phyloP scores from a whole-genome alignment of 2,888 invertebrate genomes.

The Penaeus monodon region DNA sequence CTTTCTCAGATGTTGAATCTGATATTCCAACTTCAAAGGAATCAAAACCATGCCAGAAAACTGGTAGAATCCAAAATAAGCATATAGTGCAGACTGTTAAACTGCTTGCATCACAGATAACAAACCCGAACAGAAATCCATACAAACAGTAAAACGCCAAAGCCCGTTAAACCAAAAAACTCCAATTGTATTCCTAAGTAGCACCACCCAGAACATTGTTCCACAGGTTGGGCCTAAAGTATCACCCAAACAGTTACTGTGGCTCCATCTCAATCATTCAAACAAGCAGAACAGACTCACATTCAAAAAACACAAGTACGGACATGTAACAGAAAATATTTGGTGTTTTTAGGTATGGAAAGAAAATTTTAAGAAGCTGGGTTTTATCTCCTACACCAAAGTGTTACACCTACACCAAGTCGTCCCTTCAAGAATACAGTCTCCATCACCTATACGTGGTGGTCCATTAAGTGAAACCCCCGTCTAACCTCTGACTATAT shows the following conservation, averaged over 20 bases:
- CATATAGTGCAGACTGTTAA: slow-evolving; percentile 32
- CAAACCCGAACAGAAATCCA: slow-evolving; percentile 41
- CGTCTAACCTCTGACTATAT: too few relatives aligned
- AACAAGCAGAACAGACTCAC: not conserved
- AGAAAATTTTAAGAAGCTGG: slow-evolving; percentile 47
- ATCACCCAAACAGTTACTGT: not conserved
- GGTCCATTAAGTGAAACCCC: slow-evolving; percentile 17
- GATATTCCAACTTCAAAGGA: slow-evolving; percentile 45
- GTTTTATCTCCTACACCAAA: slow-evolving; percentile 48
- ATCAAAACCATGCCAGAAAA: slow-evolving; percentile 24
- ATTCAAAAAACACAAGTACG: slow-evolving; percentile 22
- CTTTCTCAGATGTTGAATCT: slow-evolving; percentile 48
- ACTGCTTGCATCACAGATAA: slow-evolving; percentile 36
- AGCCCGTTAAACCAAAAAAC: slow-evolving; percentile 16
- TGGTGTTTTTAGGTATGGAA: slow-evolving; percentile 8
- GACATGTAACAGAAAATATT: slow-evolving; percentile 17
- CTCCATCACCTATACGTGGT: slow-evolving; percentile 27
- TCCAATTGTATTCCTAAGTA: not conserved
- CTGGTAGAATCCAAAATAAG: slow-evolving; percentile 40
- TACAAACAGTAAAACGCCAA: not conserved
- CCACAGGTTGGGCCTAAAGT: too few relatives aligned
- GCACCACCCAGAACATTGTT: not conserved
- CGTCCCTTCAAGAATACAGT: slow-evolving; percentile 11
- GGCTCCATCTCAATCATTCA: not conserved
- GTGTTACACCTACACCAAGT: not conserved